Evolutionary conservation across 2,113 vertebrate species (phyloP), one percentile per base, ranked within the genome.

Genomic region (Glaucidium brasilianum): DNA sequence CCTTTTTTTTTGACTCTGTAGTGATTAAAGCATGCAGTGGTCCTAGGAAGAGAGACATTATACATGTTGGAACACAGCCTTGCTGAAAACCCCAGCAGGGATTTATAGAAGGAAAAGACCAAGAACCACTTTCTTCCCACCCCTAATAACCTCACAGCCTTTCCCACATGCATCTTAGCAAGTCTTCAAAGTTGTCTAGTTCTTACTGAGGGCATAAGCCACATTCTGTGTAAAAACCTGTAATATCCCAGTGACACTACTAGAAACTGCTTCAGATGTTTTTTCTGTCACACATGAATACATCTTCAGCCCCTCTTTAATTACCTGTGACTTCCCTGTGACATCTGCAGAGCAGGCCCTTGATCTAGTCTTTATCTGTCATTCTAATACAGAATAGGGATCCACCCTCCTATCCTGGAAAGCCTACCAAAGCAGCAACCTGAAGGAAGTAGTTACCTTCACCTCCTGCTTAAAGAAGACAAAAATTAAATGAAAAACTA

Each of bases 401-500:
- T 73, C 45, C 25, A 62, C 71, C 14, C 26, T 75, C 6, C 21
- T 85, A 5, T 27, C 26, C 21, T 50, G 50, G 21, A 87, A 91
- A 95, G n/a, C 58, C 32, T 64, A 60, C 26, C 30, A 92, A 87
- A 94, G 45, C 29, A 71, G 32, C 11, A 79, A 84, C 27, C 8
- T 82, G 62, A 73, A 94, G 66, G 66, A 90, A 94, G 26, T 9
- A 53, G 29, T 58, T 87, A 18, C 39, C 91, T 97, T 95, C 45
- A 85, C 82, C 73, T 94, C 20, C 62, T 60, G 26, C 56, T 89
- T 91, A 89, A 91, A 73, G 30, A 89, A 92, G 84, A 63, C 23
- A 91, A 91, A 78, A 85, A 87, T 69, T 87, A 92, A 94, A 96
- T 82, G 15, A 82, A 92, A 89, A 92, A 94, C n/a, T 92, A 75